Base-by-base conservation (phyloP, 2,797 vertebrate species). In the Microcaecilia unicolor region DNA sequence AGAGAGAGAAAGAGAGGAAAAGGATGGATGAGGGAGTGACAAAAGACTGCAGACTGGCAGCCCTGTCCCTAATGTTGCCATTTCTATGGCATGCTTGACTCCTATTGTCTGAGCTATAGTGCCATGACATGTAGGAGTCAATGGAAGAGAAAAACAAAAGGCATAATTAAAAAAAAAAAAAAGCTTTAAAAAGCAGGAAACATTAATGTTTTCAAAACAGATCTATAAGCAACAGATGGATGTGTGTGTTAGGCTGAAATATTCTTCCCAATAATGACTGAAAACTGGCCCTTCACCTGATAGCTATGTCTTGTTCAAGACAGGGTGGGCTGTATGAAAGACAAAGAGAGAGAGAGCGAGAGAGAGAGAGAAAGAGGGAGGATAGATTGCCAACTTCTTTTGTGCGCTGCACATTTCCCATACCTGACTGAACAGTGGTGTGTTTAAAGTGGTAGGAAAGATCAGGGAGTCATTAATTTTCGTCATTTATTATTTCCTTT, bases 21-120 rank as follows among this genome's bases (percentile, higher is more conserved):
- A n/a, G n/a, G n/a, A n/a, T n/a, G n/a, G n/a, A n/a, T n/a, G n/a
- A n/a, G n/a, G n/a, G n/a, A n/a, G n/a, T n/a, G n/a, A n/a, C n/a
- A n/a, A n/a, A n/a, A n/a, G n/a, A n/a, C n/a, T n/a, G n/a, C n/a
- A 19, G 22, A 33, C 50, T 61, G 41, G 59, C 51, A 64, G 32
- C 31, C 41, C 33, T 25, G 28, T 28, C 45, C 49, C 39, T 44
- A 26, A 34, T 47, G 40, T 26, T 35, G 41, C n/a, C 21, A 25
- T 50, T 48, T 28, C 29, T 35, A 41, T 22, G 37, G 49, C n/a
- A 45, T 0, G 10, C 27, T n/a, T n/a, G n/a, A n/a, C n/a, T n/a
- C n/a, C n/a, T n/a, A n/a, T n/a, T 15, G 37, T 55, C 62, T 18
- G 44, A 64, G 45, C 25, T 44, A 35, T 32, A 18, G 28, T 48